Evolutionary conservation across 2,113 vertebrate genomes (phyloP).

Genomic region (Paracanthobrama guichenoti): DNA sequence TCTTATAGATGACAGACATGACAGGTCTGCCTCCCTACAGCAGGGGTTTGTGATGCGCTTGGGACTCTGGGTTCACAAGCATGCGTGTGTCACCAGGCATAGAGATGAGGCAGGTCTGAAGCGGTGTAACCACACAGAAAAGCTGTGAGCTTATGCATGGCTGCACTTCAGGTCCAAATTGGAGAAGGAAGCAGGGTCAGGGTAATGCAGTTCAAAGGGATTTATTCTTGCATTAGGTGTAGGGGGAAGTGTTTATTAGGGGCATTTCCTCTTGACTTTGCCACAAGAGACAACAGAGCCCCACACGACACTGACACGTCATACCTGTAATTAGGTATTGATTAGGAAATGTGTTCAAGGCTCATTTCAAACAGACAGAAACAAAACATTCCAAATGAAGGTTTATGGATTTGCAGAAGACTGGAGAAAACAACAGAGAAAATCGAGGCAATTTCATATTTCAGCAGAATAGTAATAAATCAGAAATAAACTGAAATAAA

Average conservation of each 20-base stretch:
- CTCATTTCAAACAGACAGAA: slow-evolving; percentile 2
- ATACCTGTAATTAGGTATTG: slow-evolving; percentile 9
- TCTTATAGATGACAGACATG: slow-evolving; percentile 53
- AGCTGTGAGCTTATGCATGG: slow-evolving; percentile 21
- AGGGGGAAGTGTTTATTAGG: slow-evolving; percentile 4
- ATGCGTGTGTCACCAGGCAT: slow-evolving; percentile 30
- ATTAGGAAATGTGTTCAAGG: slow-evolving; percentile 8
- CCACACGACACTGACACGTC: not conserved
- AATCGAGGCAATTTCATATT: not conserved
- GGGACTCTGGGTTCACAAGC: slow-evolving; percentile 19
- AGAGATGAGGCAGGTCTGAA: slow-evolving; percentile 51
- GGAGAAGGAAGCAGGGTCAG: slow-evolving; percentile 11
- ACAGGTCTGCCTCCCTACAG: slow-evolving; percentile 57
- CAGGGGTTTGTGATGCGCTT: slow-evolving; percentile 53
- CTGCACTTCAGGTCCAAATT: not conserved
- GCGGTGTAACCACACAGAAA: slow-evolving; percentile 4
- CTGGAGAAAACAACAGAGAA: not conserved
- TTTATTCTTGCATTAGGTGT: not conserved
- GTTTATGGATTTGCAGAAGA: slow-evolving; percentile 4
- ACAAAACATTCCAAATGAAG: not conserved
- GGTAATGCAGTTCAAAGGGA: slow-evolving; percentile 11
- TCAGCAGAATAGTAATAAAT: not conserved
- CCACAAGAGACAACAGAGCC: not conserved
- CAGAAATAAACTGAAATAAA: not conserved
- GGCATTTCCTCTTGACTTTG: not conserved